Evolutionary conservation across 1,140 invertebrate species (phyloP), one percentile per base, ranked within the genome.

Genomic region (Thaumetopoea pityocampa): DNA sequence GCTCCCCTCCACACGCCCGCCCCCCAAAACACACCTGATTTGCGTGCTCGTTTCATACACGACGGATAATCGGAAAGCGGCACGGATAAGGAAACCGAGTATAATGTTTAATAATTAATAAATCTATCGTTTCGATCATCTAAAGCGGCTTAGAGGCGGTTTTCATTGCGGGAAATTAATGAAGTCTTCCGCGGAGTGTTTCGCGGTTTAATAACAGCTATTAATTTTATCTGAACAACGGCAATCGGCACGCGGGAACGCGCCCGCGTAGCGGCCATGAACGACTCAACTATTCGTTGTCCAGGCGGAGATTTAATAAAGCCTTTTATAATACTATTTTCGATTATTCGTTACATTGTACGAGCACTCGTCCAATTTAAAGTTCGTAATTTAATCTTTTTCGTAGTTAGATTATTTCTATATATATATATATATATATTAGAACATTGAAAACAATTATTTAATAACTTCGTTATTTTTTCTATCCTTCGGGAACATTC

Each of bases 221-320:
- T 80, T 77, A 81, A 81, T 81, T 72, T 81, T 77, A 81, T 78
- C 77, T 78, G 63, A 69, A 76, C 67, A 65, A 69, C 76, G 54
- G 53, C 36, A 52, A 65, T 68, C 61, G 59, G 48, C 56, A 51
- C 53, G 45, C 42, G 42, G 51, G n/a, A 56, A 53, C 53, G 54
- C 55, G 38, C 33, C 46, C 48, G 35, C 50, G 20, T 24, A 23
- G 40, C 30, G 41, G 15, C 35, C 18, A 41, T 43, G 55, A 40
- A 19, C 50, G 57, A 52, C 38, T 60, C 29, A 22, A 6, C 56
- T 61, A 59, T 55, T 63, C 54, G 51, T 58, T 54, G 59, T 52
- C 55, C 60, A 47, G 49, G 56, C 55, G 46, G 44, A 7, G 23
- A 42, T 55, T 58, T 57, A 53, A 55, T 65, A 53, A 45, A 52